Evolutionary conservation across 2,797 vertebrate species (phyloP).

Genomic region (Etheostoma nigrum): DNA sequence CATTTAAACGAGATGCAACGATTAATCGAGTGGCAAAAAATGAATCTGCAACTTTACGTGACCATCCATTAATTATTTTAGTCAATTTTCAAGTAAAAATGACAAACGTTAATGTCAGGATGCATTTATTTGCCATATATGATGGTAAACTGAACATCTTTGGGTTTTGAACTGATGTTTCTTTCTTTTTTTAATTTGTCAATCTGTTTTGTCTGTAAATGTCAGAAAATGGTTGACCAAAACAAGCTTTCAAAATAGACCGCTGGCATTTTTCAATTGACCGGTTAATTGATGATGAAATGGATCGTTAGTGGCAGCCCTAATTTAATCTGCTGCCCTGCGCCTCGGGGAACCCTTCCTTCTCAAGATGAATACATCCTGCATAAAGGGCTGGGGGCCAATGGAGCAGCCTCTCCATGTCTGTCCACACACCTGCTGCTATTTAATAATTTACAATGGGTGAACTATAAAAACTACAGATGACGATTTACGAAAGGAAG

Average conservation of each 20-base stretch:
- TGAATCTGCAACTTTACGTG: not conserved
- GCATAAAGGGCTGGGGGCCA: too few relatives aligned
- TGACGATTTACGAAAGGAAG: conserved; percentile 16
- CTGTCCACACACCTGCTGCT: conserved; percentile 14
- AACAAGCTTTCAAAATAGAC: not conserved
- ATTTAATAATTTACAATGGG: conserved; percentile 17
- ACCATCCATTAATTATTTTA: too few relatives aligned
- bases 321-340: not conserved
- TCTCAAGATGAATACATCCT: not conserved
- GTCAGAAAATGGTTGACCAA: not conserved
- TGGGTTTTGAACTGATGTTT: not conserved
- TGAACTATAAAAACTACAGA: conserved; percentile 24
- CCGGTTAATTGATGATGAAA: not conserved
- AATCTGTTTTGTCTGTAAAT: not conserved
- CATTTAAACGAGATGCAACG: not conserved
- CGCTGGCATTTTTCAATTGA: not conserved
- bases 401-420: not conserved
- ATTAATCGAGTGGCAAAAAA: not conserved
- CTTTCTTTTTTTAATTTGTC: not conserved
- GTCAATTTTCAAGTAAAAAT: not conserved
- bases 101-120: not conserved
- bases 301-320: not conserved
- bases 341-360: not conserved
- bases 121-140: not conserved
- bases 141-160: conserved; percentile 1